Conservation (phyloP, 2,888 invertebrate species). For the Drosophila neutralis region DNA sequence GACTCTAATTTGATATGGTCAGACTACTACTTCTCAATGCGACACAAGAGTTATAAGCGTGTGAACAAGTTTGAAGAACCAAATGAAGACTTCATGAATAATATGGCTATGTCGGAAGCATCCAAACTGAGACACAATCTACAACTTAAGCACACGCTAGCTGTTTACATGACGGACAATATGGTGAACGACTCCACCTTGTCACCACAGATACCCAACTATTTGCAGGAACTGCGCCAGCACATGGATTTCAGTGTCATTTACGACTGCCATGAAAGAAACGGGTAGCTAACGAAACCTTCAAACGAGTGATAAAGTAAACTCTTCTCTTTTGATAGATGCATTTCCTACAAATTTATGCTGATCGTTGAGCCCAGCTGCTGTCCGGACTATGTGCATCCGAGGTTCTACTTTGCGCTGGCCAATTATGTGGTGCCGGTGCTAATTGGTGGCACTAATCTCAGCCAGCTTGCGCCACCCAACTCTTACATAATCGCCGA, state of each 20-base stretch:
- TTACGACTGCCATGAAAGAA: not conserved
- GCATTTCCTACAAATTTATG: constrained; percentile 87
- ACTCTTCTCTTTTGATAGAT: constrained; percentile 26
- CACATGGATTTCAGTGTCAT: constrained; percentile 27
- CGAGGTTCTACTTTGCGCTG: constrained; percentile 84
- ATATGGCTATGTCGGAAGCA: not conserved
- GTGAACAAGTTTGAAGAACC: constrained; percentile 18
- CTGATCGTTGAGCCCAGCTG: constrained; percentile 88
- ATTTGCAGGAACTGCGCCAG: constrained; percentile 38
- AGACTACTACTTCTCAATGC: constrained; percentile 41
- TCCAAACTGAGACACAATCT: constrained; percentile 7
- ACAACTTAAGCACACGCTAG: constrained; percentile 17
- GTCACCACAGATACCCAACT: constrained; percentile 16
- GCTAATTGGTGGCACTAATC: constrained; percentile 88
- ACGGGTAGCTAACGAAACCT: constrained; percentile 29
- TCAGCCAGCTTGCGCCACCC: constrained; percentile 86
- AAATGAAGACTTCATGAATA: not conserved
- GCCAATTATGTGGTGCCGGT: constrained; percentile 86
- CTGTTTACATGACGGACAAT: constrained; percentile 27
- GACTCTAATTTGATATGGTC: constrained; percentile 63
- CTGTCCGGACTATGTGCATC: constrained; percentile 88
- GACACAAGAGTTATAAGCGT: not conserved
- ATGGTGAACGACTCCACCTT: constrained; percentile 15
- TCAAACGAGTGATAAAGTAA: not conserved
- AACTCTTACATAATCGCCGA: constrained; percentile 87